Conservation (phyloP, 2,797 vertebrate species). For the Lepilemur septentrionalis region DNA sequence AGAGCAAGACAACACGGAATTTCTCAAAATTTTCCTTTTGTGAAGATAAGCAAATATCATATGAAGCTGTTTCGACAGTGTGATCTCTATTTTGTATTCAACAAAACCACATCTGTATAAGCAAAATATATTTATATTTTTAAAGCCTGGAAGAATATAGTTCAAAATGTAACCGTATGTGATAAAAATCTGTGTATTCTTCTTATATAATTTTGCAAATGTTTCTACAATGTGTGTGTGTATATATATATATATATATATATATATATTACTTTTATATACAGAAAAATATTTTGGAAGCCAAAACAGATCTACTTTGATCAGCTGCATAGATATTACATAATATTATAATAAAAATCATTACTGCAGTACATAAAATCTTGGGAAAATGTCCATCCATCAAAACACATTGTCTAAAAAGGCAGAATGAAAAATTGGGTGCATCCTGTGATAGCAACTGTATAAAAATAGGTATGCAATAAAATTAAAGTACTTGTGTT, state of each 20-base stretch:
- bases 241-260: too few species aligned
- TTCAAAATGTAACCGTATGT: not conserved
- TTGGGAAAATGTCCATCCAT: not conserved
- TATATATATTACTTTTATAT: not conserved
- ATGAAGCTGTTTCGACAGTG: not conserved
- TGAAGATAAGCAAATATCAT: not conserved
- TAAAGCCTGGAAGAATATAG: slow-evolving; percentile 2
- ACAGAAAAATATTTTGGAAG: not conserved
- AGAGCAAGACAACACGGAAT: not conserved
- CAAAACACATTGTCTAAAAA: slow-evolving; percentile 18
- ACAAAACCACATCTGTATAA: slow-evolving; percentile 2
- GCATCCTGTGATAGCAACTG: not conserved
- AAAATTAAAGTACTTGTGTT: not conserved
- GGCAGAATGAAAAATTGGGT: not conserved
- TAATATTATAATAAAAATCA: slow-evolving; percentile 31
- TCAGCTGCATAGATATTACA: not conserved
- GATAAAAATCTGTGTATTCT: slow-evolving; percentile 27
- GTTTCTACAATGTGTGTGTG: not conserved
- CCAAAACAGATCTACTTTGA: not conserved
- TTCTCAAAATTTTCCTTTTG: not conserved
- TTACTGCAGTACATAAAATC: not conserved
- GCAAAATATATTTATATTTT: slow-evolving; percentile 50
- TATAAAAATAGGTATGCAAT: not conserved
- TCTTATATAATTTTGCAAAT: slow-evolving; percentile 1
- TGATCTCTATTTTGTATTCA: not conserved